Base-by-base conservation (phyloP, 2,113 vertebrate species). In the Tychaedon coryphoeus region DNA sequence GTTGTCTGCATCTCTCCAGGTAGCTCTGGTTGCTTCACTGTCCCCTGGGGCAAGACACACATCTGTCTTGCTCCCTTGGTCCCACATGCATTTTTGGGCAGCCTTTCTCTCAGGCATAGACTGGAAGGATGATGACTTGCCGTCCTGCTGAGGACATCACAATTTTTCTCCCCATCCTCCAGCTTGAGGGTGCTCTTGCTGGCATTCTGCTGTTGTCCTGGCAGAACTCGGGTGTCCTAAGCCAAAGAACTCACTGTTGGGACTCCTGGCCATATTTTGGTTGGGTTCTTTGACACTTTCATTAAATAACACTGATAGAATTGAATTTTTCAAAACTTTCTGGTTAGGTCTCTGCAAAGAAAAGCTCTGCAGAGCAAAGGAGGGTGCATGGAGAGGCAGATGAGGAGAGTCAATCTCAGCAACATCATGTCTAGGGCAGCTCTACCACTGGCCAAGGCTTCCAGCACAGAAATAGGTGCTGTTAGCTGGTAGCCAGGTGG, bases 301-400 rank as follows among this genome's bases (percentile, higher is more conserved):
- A n/a, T 79, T 25, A 33, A 76, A 19, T 74, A 80, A 38, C 28
- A 34, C 15, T 26, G 17, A 15, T 50, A 4, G 34, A 67, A 18
- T n/a, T 62, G 25, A 69, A 34, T 66, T 87, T 54, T 48, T 26
- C 16, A 48, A 36, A 91, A 22, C 31, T 56, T 29, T 22, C 53
- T 71, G 40, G 0, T 28, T 62, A 17, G 11, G 11, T 87, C 1
- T 74, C 31, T 0, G 0, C 31, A 38, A 70, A 91, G 31, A 40
- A 76, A 20, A 92, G 16, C 62, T 34, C 40, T 64, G 51, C 19
- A 78, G 84, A 75, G n/a, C 48, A 57, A 58, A 85, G 7, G 50
- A 47, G 50, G 38, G 6, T 50, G 5, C 8, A 2, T 3, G 31
- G 26, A 65, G 54, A 75, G 56, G 60, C 67, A 57, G 25, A 20